These are phyloP conservation scores for Hybognathus amarus DNA, from an alignment of 2,797 vertebrate species.

Conservation along the genomic window DNA sequence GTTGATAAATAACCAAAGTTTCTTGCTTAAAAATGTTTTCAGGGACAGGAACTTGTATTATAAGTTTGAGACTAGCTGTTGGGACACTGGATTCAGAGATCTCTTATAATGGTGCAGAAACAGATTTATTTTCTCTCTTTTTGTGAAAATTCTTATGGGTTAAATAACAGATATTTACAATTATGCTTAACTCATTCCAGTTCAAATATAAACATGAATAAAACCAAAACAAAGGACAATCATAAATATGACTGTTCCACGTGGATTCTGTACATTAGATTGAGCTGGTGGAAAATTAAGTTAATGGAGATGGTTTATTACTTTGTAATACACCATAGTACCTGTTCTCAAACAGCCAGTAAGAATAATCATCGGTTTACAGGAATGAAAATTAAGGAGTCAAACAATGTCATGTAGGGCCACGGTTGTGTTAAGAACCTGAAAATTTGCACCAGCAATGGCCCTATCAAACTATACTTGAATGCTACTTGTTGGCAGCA, in stretches of 20 bases:
- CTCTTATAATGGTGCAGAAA: conserved; percentile 29
- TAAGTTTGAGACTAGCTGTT: conserved; percentile 17
- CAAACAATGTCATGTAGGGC: background rate
- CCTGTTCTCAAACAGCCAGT: conserved; percentile 18
- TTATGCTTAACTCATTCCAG: conserved; percentile 68
- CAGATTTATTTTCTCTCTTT: conserved; percentile 12
- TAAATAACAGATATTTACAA: conserved; percentile 79
- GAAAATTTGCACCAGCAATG: background rate
- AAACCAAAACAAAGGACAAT: background rate
- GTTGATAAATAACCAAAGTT: conserved; percentile 17
- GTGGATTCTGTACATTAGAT: conserved; percentile 29
- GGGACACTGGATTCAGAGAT: conserved; percentile 18
- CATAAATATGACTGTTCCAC: background rate
- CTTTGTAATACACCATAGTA: conserved; percentile 3
- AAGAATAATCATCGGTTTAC: background rate
- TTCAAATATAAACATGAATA: conserved; percentile 12
- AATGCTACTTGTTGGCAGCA: background rate
- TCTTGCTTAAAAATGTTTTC: conserved; percentile 8
- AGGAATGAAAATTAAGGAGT: background rate
- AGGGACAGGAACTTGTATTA: conserved; percentile 1
- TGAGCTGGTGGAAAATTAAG: conserved; percentile 8
- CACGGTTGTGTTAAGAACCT: background rate
- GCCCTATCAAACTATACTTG: background rate
- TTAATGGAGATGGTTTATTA: background rate
- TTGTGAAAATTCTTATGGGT: conserved; percentile 20